Percentiles rank a stretch among this genome's conserved stretches.
Conservation (phyloP, 2,797 vertebrate genomes). For the Prunella strophiata region DNA sequence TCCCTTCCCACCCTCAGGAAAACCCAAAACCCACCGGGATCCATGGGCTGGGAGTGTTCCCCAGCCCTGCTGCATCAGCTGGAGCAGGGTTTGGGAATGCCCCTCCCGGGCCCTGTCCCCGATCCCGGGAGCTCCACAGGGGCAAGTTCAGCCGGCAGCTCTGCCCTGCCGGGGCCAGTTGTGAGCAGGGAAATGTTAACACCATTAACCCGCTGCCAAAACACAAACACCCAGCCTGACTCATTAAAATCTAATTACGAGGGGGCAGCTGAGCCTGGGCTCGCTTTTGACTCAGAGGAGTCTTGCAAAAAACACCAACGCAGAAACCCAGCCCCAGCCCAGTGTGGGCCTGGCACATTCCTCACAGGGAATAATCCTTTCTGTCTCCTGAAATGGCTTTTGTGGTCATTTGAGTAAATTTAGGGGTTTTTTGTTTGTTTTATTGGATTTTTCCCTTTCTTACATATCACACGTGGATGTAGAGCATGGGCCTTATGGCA, state of each 20-base stretch:
- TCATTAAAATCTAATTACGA: conserved; percentile 81
- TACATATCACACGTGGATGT: rapidly evolving
- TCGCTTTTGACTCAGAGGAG: conserved; percentile 66
- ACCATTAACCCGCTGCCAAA: conserved; percentile 76
- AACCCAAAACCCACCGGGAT: rapidly evolving
- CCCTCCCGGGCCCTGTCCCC: not conserved
- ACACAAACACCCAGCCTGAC: conserved; percentile 76
- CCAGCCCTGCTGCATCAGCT: rapidly evolving
- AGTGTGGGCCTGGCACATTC: not conserved
- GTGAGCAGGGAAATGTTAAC: conserved; percentile 77
- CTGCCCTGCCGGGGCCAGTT: conserved; percentile 45
- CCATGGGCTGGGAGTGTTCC: rapidly evolving
- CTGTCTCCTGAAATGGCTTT: not conserved
- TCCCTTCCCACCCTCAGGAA: not conserved
- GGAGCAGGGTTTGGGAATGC: not conserved
- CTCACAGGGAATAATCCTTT: not conserved
- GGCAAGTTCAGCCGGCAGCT: conserved; percentile 7
- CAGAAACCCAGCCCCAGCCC: conserved; percentile 22
- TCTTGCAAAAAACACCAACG: conserved; percentile 1
- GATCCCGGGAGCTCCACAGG: not conserved
- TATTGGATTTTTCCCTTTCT: not conserved
- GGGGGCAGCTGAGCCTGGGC: conserved; percentile 80
- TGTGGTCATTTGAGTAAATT: not conserved
- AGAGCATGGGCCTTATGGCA: rapidly evolving
- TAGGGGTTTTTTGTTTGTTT: not conserved